These are phyloP conservation scores for Papilio elwesi DNA, from an alignment of 2,888 invertebrate species.

Conservation along the genomic window DNA sequence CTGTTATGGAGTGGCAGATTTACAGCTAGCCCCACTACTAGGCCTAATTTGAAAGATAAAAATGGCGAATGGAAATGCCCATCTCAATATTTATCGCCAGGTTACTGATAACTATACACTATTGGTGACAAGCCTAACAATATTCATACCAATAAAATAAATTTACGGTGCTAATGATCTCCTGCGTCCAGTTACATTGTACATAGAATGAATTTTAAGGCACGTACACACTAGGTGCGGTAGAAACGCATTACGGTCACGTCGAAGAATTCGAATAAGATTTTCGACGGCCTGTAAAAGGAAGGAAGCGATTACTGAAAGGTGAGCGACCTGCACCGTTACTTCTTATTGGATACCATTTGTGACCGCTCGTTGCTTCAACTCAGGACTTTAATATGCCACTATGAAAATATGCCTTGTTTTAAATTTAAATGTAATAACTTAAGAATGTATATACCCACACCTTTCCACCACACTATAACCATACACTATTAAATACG, in stretches of 20 bases:
- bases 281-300: constrained; percentile 73
- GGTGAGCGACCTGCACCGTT: constrained; percentile 81
- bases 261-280: constrained; percentile 64
- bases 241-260: constrained; percentile 68
- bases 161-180: constrained; percentile 28
- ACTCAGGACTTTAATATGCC: constrained; percentile 49
- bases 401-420: constrained; percentile 51
- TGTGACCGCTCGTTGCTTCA: constrained; percentile 54
- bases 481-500: no score
- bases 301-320: constrained; percentile 79
- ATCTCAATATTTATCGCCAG: neutral
- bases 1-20: constrained; percentile 15
- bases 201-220: constrained; percentile 41
- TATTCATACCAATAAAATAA: constrained; percentile 10
- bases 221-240: constrained; percentile 44
- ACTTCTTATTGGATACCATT: constrained; percentile 53
- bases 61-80: neutral
- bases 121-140: neutral
- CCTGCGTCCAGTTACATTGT: constrained; percentile 24
- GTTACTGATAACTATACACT: neutral
- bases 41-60: neutral
- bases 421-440: neutral
- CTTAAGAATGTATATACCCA: no score
- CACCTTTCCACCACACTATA: no score
- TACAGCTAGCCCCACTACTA: neutral